A percentile compares a stretch with the other conserved stretches of the same genome.
Evolutionary conservation across 2,113 vertebrate species (phyloP).

Genomic region (Neodon shergylaensis): DNA sequence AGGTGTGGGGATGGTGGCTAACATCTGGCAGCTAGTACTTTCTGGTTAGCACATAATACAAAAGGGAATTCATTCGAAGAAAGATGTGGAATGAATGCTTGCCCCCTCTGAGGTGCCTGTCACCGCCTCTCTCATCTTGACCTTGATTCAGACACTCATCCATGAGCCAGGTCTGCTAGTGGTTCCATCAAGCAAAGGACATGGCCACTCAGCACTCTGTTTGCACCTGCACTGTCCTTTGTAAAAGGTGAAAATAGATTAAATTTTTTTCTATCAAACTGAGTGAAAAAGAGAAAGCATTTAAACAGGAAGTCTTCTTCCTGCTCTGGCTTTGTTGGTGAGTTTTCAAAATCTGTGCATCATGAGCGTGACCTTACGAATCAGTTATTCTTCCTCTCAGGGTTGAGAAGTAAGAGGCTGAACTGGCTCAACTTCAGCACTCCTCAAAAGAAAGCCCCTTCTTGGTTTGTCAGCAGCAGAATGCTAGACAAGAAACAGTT

Average conservation of each 20-base stretch:
- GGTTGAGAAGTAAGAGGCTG: background rate
- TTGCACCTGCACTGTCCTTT: background rate
- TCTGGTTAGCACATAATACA: background rate
- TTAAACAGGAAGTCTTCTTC: background rate
- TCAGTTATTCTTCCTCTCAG: slow-evolving; percentile 3
- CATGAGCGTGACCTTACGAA: background rate
- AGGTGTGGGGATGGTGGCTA: background rate
- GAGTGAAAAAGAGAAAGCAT: background rate
- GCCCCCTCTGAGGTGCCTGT: background rate
- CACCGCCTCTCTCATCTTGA: background rate
- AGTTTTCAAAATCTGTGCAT: slow-evolving; percentile 28
- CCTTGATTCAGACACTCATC: slow-evolving; percentile 31
- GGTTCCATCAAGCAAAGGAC: background rate
- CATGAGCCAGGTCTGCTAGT: background rate
- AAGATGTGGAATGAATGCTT: background rate
- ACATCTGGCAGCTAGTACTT: background rate
- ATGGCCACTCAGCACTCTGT: background rate
- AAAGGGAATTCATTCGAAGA: background rate
- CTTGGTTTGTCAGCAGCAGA: slow-evolving; percentile 31
- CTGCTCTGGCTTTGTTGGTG: background rate
- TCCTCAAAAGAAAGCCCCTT: slow-evolving; percentile 23
- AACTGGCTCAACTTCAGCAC: slow-evolving; percentile 22
- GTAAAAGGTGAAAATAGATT: slow-evolving; percentile 6
- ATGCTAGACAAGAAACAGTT: slow-evolving; percentile 39
- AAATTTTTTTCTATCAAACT: background rate